Evolutionary conservation across 1,140 invertebrate genomes (phyloP).

Genomic region (Bombus haemorrhoidalis): DNA sequence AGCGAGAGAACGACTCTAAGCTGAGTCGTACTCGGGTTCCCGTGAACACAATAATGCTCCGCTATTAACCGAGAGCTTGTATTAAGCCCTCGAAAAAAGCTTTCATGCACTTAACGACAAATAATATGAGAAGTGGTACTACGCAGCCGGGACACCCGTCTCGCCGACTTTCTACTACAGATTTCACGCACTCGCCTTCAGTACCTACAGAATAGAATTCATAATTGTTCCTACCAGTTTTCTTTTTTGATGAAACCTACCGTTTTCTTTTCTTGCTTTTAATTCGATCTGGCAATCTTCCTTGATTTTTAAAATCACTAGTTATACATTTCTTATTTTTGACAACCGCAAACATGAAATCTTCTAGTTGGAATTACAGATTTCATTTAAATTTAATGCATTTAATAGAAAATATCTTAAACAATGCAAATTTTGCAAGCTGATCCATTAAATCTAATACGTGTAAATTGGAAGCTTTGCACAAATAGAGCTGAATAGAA

Average conservation of each 20-base stretch:
- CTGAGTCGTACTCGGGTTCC: slow-evolving; percentile 52
- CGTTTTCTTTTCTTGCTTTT: not conserved
- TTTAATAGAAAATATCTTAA: not conserved
- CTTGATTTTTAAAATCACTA: not conserved
- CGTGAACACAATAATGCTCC: slow-evolving; percentile 63
- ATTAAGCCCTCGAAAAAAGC: slow-evolving; percentile 69
- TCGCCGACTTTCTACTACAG: slow-evolving; percentile 38
- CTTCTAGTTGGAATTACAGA: not conserved
- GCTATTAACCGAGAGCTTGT: slow-evolving; percentile 67
- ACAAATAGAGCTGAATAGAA: too few relatives aligned
- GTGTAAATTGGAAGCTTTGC: too few relatives aligned
- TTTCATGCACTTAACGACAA: slow-evolving; percentile 68
- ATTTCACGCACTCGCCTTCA: not conserved
- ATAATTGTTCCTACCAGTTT: slow-evolving; percentile 2
- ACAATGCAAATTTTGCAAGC: not conserved
- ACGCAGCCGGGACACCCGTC: slow-evolving; percentile 36
- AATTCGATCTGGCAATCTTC: not conserved
- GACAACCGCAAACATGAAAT: not conserved
- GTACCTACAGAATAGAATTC: not conserved
- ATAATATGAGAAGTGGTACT: slow-evolving; percentile 59
- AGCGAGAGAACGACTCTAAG: slow-evolving; percentile 54
- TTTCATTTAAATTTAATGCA: not conserved
- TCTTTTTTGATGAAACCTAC: not conserved
- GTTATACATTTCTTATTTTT: not conserved
- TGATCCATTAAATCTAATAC: not conserved